Conservation (phyloP, 2,797 vertebrate genomes). For the Hemibagrus guttatus region DNA sequence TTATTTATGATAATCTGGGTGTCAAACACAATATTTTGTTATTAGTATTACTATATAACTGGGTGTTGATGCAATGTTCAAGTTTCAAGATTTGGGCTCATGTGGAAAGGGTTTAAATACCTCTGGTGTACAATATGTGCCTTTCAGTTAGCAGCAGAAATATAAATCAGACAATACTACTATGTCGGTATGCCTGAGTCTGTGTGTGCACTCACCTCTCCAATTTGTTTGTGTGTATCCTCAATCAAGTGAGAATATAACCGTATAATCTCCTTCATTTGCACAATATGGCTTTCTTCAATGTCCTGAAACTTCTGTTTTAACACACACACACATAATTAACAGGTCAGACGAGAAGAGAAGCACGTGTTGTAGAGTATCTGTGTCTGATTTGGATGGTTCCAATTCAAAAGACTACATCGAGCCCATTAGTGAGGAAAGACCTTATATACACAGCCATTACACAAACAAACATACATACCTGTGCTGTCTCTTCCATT, state of each 20-base stretch:
- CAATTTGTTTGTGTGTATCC: slow-evolving; percentile 91
- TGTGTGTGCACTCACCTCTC: slow-evolving; percentile 80
- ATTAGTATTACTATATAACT: too few relatives aligned
- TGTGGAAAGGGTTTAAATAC: not conserved
- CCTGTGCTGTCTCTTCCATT: slow-evolving; percentile 96
- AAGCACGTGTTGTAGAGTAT: slow-evolving; percentile 46
- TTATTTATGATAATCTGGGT: too few relatives aligned
- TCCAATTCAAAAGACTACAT: slow-evolving; percentile 60
- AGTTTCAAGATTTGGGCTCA: not conserved
- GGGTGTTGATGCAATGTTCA: too few relatives aligned
- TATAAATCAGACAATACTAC: not conserved
- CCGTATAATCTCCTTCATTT: slow-evolving; percentile 93
- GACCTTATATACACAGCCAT: slow-evolving; percentile 53
- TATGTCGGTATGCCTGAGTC: too few relatives aligned
- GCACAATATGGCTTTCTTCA: slow-evolving; percentile 91
- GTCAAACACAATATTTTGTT: too few relatives aligned
- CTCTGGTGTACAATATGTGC: not conserved
- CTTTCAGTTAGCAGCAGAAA: not conserved
- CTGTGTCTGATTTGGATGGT: slow-evolving; percentile 75
- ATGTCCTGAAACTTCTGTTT: slow-evolving; percentile 96
- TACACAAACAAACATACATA: slow-evolving; percentile 61
- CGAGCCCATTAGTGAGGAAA: slow-evolving; percentile 63
- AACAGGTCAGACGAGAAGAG: not conserved
- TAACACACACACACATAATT: slow-evolving; percentile 42
- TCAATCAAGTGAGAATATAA: slow-evolving; percentile 89